These are phyloP conservation scores for Hydrotaea diabolus DNA, from an alignment of 2,888 invertebrate species.

Conservation along the genomic window DNA sequence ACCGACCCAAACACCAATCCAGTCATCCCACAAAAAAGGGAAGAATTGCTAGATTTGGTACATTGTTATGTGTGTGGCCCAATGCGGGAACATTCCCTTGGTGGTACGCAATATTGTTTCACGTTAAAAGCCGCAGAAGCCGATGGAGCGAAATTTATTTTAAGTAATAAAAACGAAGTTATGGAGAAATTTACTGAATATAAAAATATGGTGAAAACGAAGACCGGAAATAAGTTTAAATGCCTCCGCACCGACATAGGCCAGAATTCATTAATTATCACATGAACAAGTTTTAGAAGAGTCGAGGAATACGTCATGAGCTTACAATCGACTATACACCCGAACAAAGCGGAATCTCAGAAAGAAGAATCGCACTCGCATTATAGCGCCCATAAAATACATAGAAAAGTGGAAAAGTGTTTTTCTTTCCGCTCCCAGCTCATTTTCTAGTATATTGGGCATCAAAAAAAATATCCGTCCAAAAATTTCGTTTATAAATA, in stretches of 20 bases:
- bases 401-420: too few species aligned
- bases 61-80: constrained; percentile 10
- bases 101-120: neutral
- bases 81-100: neutral
- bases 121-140: too few species aligned
- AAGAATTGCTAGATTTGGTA: neutral
- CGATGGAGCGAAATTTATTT: too few species aligned
- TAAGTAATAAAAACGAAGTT: neutral
- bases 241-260: neutral
- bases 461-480: too few species aligned
- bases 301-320: constrained; percentile 69
- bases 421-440: too few species aligned
- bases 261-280: neutral
- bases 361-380: constrained; percentile 47
- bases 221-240: neutral
- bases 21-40: neutral
- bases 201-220: neutral
- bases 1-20: too few species aligned
- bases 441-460: too few species aligned
- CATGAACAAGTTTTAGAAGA: constrained; percentile 58
- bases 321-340: constrained; percentile 30
- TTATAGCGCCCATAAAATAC: too few species aligned
- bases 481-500: too few species aligned
- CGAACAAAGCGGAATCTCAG: constrained; percentile 51
- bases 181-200: constrained; percentile 1